phyloP scores from a whole-genome alignment of 2,113 vertebrate species.

The Romanogobio albipinnatus region DNA sequence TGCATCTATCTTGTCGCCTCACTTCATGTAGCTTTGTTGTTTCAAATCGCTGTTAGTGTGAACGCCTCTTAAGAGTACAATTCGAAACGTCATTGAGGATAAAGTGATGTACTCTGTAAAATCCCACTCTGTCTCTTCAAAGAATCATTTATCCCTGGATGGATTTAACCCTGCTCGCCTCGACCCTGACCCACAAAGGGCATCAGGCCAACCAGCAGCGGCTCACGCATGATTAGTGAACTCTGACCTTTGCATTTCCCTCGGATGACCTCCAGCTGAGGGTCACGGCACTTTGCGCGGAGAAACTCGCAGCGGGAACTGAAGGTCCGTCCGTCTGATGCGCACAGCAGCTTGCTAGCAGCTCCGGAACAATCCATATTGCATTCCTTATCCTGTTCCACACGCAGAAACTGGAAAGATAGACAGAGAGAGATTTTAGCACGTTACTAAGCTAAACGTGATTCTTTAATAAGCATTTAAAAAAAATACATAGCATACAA shows the following conservation, averaged over 20 bases:
- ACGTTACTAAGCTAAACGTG: background rate
- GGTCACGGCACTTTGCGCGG: constrained; percentile 94
- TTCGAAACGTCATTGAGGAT: background rate
- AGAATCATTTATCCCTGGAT: constrained; percentile 72
- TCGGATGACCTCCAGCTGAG: constrained; percentile 90
- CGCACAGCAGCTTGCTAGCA: constrained; percentile 88
- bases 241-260: constrained; percentile 94
- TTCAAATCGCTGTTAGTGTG: background rate
- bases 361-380: constrained; percentile 86
- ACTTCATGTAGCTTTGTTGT: background rate
- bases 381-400: constrained; percentile 96
- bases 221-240: constrained; percentile 68
- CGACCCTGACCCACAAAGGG: constrained; percentile 58
- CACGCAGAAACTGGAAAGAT: constrained; percentile 85
- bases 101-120: background rate
- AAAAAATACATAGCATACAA: background rate
- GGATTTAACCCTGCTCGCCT: constrained; percentile 69
- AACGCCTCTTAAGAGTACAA: background rate
- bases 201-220: constrained; percentile 54
- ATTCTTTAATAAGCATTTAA: background rate
- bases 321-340: constrained; percentile 95
- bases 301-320: constrained; percentile 95
- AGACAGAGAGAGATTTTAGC: background rate
- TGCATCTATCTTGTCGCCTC: background rate
- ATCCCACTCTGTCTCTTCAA: constrained; percentile 56